Base-by-base conservation (phyloP, 2,797 vertebrate species). In the Momotus momota region DNA sequence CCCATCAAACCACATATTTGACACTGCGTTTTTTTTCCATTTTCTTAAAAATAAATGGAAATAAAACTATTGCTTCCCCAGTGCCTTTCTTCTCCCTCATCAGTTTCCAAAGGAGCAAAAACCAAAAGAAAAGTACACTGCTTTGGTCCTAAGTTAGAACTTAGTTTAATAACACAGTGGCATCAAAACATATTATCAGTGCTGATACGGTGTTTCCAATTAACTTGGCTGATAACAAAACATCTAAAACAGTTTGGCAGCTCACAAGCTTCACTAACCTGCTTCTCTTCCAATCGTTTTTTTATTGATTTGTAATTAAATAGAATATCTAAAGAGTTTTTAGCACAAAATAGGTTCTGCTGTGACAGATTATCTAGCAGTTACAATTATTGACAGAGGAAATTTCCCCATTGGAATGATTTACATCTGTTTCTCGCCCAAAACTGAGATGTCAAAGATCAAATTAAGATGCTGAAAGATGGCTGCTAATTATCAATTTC, bases 401-500 rank as follows among this genome's bases (percentile, higher is more conserved):
- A 64, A 66, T 67, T 70, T 78, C 10, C 62, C 46, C 18, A 10
- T 12, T 75, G 15, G 41, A 93, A 95, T 69, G 48, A 93, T 79
- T 86, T 74, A 79, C 10, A 54, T 26, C 19, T 51, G 4, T 33
- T 83, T 81, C 62, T 86, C 11, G 0, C 33, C 27, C 51, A 94
- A 49, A 94, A 81, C n/a, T 16, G 20, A 88, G 26, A 49, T 74
- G 52, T 52, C 84, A 94, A 89, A 88, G 65, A 85, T 71, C 48
- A 93, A 61, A 81, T 93, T 91, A 94, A 93, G 80, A 83, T 57
- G 62, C 57, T 94, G 91, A 95, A 95, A 81, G 73, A 84, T 12
- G 22, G 67, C 27, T 27, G 9, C 19, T 48, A 77, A 72, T 62
- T 86, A 81, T 41, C 78, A 65, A 72, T 84, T 94, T 81, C 77